Base-by-base conservation (phyloP, 2,888 invertebrate species). In the Diarsia mendica region DNA sequence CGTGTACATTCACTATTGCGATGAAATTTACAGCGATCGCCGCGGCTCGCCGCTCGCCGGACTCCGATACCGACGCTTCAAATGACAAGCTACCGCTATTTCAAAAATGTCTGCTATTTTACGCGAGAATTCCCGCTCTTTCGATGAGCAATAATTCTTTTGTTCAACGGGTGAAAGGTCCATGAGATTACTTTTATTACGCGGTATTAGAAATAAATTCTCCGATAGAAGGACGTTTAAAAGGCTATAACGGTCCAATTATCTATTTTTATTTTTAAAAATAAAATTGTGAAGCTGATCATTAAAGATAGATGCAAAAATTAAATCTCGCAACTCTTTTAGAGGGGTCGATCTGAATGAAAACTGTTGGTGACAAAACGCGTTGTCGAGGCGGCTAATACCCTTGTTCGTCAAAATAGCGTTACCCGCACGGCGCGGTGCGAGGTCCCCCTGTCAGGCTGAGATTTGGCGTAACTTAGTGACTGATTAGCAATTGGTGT, bases 401-500 rank as follows among this genome's bases (percentile, higher is more conserved):
- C 91, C 91, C 92, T 90, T 93, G 94, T 95, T 94, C 92, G 94
- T 95, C 93, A 95, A 94, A 95, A 95, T 91, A 93, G 90, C 93
- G 94, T 94, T 94, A 94, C 89, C 88, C 89, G 86, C 89, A 89
- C 91, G 86, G 87, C 81, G 90, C 91, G 86, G 88, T 81, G 89
- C 91, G 89, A 80, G 90, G 90, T 91, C 90, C 90, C 90, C 91
- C 91, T 93, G 93, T 93, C 94, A 92, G 87, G 90, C 93, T 90
- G 95, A 96, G 95, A 96, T 96, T 96, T 95, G 92, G 93, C 92
- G 93, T 92, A 94, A 94, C 94, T 95, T 95, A 95, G 95, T 96
- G 96, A 96, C 96, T 96, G 96, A 96, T 96, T 96, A 95, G 96
- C 95, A 94, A 94, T 94, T 94, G 94, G 91, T 94, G 92, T 90